A percentile compares a stretch with the other conserved stretches of the same genome.
phyloP scores from a whole-genome alignment of 1,140 invertebrate species.

The Helicoverpa zea region DNA sequence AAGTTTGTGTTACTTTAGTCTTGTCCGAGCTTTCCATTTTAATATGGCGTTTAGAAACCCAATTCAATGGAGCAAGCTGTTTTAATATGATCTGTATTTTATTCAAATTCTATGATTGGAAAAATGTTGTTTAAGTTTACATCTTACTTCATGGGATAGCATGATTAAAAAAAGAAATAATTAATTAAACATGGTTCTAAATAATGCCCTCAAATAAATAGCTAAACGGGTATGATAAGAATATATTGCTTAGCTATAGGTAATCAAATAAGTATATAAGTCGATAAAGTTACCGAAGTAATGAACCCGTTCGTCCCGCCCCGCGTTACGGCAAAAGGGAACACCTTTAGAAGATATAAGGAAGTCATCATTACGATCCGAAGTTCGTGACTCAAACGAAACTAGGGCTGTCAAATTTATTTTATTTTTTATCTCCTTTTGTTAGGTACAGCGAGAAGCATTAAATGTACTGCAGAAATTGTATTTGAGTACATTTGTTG shows the following conservation, averaged over 20 bases:
- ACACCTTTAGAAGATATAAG: conserved; percentile 20
- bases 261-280: conserved; percentile 14
- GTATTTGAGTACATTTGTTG: no score
- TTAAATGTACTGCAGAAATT: no score
- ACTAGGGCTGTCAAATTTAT: neutral
- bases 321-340: conserved; percentile 1
- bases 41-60: no score
- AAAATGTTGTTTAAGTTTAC: no score
- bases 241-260: neutral
- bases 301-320: conserved; percentile 6
- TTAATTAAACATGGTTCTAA: no score
- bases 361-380: conserved; percentile 33
- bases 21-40: neutral
- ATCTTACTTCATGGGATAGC: no score
- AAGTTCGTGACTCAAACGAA: conserved; percentile 12
- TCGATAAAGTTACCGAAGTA: conserved; percentile 30
- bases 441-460: no score
- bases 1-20: neutral
- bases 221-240: neutral
- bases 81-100: no score
- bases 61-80: no score
- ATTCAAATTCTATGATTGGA: no score
- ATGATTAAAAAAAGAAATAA: no score
- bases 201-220: neutral
- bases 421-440: neutral